A percentile compares a stretch with the other conserved stretches of the same genome.
Conservation (phyloP, 1,140 invertebrate species). For the Mercenaria mercenaria region DNA sequence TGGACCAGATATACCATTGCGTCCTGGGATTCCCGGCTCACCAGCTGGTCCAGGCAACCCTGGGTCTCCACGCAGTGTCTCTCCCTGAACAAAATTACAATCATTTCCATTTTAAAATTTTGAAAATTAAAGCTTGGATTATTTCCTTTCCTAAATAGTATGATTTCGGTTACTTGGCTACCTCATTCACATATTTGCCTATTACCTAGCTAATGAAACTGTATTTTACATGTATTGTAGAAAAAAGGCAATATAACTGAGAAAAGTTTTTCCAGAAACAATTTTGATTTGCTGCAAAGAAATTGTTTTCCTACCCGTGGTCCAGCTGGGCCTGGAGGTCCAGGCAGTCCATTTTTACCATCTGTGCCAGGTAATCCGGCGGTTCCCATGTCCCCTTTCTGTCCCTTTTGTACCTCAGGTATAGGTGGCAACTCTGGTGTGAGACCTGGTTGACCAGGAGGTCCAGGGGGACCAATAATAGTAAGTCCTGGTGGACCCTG, state of each 20-base stretch:
- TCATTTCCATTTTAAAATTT: neutral
- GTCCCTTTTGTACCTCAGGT: constrained; percentile 40
- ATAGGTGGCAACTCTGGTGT: constrained; percentile 31
- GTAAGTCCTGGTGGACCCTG: constrained; percentile 52
- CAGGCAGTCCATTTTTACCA: constrained; percentile 43
- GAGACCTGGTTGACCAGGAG: constrained; percentile 39
- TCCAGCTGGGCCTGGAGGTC: constrained; percentile 36
- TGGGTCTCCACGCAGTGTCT: neutral
- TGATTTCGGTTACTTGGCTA: neutral
- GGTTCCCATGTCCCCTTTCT: constrained; percentile 45
- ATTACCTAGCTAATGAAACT: neutral
- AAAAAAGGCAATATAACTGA: too few relatives aligned
- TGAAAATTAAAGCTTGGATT: too few relatives aligned
- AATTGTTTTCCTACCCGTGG: neutral
- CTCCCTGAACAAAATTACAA: neutral
- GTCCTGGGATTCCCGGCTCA: neutral
- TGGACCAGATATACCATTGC: neutral
- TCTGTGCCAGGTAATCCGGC: constrained; percentile 43
- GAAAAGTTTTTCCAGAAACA: too few relatives aligned
- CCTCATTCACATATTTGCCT: neutral
- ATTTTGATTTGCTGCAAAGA: too few relatives aligned
- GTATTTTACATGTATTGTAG: neutral
- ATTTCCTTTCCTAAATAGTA: neutral
- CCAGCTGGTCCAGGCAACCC: neutral
- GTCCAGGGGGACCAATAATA: constrained; percentile 40